These are phyloP conservation scores for Scaptomyza pallida DNA, from an alignment of 1,140 invertebrate genomes.

Conservation along the genomic window DNA sequence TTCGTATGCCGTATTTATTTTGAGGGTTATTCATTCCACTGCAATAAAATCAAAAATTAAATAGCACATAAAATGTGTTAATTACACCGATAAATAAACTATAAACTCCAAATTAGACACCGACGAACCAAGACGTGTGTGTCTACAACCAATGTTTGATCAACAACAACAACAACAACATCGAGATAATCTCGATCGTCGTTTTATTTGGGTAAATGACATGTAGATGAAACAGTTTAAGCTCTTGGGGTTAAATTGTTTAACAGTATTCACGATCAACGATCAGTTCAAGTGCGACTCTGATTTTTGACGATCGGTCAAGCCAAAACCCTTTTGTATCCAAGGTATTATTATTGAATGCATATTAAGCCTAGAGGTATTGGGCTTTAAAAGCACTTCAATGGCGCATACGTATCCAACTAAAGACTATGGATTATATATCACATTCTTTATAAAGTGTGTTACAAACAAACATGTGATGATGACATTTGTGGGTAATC, in stretches of 20 bases:
- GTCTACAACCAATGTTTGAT: conserved; percentile 5
- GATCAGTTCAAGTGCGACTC: not conserved
- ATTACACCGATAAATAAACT: conserved; percentile 72
- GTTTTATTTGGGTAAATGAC: conserved; percentile 23
- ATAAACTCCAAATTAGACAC: conserved; percentile 77
- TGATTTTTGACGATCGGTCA: not conserved
- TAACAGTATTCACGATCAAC: conserved; percentile 3
- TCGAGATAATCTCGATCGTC: conserved; percentile 8
- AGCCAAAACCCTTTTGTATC: not conserved
- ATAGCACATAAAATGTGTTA: conserved; percentile 74
- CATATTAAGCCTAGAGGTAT: conserved; percentile 5
- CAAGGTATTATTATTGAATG: conserved; percentile 18
- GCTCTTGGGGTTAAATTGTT: conserved; percentile 13
- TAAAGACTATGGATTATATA: conserved; percentile 33
- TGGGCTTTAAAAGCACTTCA: conserved; percentile 49
- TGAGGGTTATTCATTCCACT: conserved; percentile 60
- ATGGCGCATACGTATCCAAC: conserved; percentile 6
- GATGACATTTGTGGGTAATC: conserved; percentile 28
- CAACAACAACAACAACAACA: conserved; percentile 19
- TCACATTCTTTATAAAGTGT: conserved; percentile 16
- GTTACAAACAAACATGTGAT: conserved; percentile 34
- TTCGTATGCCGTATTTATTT: conserved; percentile 49
- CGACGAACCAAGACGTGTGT: conserved; percentile 66
- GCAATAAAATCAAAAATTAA: conserved; percentile 76
- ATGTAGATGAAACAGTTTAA: not conserved